phyloP scores from a whole-genome alignment of 2,888 invertebrate genomes.

The Drosophila siamana region DNA sequence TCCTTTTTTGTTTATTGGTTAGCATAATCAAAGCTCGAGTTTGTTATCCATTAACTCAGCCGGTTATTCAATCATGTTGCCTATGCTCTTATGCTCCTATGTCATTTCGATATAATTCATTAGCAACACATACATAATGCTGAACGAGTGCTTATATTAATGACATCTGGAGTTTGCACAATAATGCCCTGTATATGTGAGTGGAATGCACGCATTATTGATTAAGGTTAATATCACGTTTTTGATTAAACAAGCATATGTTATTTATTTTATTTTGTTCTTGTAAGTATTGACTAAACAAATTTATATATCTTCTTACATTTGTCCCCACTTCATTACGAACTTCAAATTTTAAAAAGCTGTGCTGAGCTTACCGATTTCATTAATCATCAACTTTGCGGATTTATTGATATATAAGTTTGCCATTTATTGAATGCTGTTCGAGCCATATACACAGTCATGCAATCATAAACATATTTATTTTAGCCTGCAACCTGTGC shows the following conservation, averaged over 20 bases:
- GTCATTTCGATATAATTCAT: conserved; percentile 56
- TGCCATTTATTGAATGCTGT: neutral
- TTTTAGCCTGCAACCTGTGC: conserved; percentile 32
- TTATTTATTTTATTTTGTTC: too few species aligned
- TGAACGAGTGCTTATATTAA: neutral
- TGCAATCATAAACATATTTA: conserved; percentile 57
- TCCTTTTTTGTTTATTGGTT: conserved; percentile 23
- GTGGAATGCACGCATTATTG: too few species aligned
- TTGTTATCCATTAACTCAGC: conserved; percentile 34
- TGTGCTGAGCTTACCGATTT: neutral
- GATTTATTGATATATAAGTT: neutral
- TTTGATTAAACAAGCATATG: too few species aligned
- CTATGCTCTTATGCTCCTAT: neutral
- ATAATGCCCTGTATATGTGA: neutral
- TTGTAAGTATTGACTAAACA: too few species aligned
- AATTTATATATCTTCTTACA: too few species aligned
- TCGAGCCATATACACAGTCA: neutral
- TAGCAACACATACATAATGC: conserved; percentile 35
- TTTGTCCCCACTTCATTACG: too few species aligned
- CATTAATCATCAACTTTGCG: neutral
- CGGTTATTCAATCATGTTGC: conserved; percentile 56
- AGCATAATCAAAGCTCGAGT: conserved; percentile 39
- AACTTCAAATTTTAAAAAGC: too few species aligned
- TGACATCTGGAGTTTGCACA: neutral
- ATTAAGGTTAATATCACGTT: too few species aligned